Evolutionary conservation across 2,888 invertebrate genomes (phyloP).

Genomic region (Spisula subtruncata): DNA sequence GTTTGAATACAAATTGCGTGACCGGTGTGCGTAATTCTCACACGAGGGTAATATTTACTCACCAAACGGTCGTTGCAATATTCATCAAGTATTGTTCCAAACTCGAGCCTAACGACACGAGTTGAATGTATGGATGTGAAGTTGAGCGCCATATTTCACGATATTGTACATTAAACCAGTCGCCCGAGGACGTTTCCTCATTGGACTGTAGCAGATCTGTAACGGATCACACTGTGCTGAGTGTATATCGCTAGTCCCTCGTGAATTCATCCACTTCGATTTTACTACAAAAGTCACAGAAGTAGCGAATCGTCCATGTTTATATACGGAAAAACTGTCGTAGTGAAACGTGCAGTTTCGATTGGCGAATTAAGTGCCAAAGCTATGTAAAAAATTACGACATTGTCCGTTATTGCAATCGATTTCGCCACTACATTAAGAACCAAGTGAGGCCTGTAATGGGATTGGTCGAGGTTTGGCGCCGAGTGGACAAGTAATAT

Average conservation of each 20-base stretch:
- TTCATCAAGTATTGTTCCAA: conserved; percentile 29
- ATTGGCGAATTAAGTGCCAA: conserved; percentile 12
- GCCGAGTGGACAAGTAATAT: conserved; percentile 66
- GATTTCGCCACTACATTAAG: conserved; percentile 32
- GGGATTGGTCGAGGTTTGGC: conserved; percentile 66
- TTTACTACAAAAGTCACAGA: conserved; percentile 24
- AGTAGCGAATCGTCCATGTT: neutral
- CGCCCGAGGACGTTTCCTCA: conserved; percentile 39
- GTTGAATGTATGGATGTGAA: conserved; percentile 36
- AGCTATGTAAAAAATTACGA: neutral
- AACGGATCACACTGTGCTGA: conserved; percentile 19
- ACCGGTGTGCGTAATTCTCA: neutral
- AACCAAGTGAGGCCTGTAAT: conserved; percentile 60
- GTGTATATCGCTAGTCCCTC: conserved; percentile 26
- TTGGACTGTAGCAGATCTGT: conserved; percentile 38
- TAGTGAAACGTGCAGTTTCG: neutral
- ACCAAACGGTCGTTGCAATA: conserved; percentile 35
- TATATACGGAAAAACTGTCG: neutral
- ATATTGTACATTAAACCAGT: conserved; percentile 36
- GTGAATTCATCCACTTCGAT: conserved; percentile 32
- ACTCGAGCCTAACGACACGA: neutral
- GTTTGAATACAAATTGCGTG: neutral
- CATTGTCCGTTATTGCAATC: conserved; percentile 20
- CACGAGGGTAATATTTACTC: conserved; percentile 3
- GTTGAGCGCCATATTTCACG: conserved; percentile 20